phyloP scores from a whole-genome alignment of 2,113 vertebrate species.

The Psilopogon haemacephalus region DNA sequence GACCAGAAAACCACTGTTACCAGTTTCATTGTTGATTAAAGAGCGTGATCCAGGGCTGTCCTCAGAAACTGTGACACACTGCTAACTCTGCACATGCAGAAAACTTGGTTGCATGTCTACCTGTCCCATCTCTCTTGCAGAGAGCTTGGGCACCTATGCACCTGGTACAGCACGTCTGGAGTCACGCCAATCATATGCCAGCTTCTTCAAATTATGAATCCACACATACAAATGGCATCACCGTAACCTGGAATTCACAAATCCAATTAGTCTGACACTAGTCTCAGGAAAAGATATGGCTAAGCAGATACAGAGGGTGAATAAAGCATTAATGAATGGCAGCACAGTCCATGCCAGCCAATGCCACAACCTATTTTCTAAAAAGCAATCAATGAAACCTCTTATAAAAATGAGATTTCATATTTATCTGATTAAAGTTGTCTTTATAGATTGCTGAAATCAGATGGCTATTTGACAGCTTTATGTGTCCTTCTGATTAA shows the following conservation, averaged over 20 bases:
- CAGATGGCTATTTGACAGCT: background rate
- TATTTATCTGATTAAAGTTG: constrained; percentile 41
- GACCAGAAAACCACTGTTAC: background rate
- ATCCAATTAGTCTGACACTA: background rate
- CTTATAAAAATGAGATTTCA: constrained; percentile 48
- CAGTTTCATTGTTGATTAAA: background rate
- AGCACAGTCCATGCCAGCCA: background rate
- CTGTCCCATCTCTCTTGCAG: accelerated
- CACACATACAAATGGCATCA: background rate
- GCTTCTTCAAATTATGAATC: background rate
- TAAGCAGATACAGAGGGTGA: background rate
- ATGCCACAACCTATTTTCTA: constrained; percentile 38
- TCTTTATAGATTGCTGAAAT: background rate
- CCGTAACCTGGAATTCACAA: background rate
- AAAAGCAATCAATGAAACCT: constrained; percentile 60
- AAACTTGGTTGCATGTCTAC: background rate
- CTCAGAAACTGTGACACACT: background rate
- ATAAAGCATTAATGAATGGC: constrained; percentile 6
- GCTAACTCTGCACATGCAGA: background rate
- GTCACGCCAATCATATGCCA: background rate
- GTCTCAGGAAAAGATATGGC: background rate
- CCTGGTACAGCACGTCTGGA: background rate
- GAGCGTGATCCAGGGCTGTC: background rate
- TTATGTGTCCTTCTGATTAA: background rate
- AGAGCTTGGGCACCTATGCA: background rate